These are phyloP conservation scores for Halictus quadricinctus DNA, from an alignment of 2,888 invertebrate genomes.

Conservation along the genomic window DNA sequence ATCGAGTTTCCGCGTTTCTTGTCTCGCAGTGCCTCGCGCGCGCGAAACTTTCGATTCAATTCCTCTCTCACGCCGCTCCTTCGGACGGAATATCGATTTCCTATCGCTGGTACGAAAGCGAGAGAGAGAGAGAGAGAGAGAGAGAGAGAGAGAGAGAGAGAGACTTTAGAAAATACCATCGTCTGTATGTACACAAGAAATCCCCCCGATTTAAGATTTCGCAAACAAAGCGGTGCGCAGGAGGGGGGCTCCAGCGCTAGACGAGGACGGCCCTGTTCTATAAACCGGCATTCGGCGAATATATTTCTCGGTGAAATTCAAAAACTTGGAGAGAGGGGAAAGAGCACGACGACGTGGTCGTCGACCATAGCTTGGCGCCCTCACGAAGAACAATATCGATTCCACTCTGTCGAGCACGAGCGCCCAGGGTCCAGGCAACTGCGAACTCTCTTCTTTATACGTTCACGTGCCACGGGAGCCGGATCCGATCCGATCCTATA, in stretches of 20 bases:
- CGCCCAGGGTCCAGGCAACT: neutral
- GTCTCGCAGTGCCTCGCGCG: slow-evolving; percentile 36
- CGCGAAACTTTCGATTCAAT: slow-evolving; percentile 56
- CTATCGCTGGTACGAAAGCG: slow-evolving; percentile 18
- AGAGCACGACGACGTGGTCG: neutral
- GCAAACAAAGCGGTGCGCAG: neutral
- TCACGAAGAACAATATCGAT: slow-evolving; percentile 48
- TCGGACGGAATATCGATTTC: slow-evolving; percentile 52
- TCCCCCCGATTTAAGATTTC: slow-evolving; percentile 53
- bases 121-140: neutral
- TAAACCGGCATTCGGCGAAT: slow-evolving; percentile 47
- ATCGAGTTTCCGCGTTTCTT: slow-evolving; percentile 59
- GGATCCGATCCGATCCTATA: neutral
- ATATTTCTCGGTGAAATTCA: slow-evolving; percentile 47
- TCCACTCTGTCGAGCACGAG: slow-evolving; percentile 43
- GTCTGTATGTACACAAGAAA: slow-evolving; percentile 48
- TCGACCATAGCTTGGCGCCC: neutral
- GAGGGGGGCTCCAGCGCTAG: neutral
- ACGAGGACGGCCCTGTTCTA: slow-evolving; percentile 5
- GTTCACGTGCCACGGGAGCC: slow-evolving; percentile 20
- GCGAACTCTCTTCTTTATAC: slow-evolving; percentile 35
- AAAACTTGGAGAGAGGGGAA: slow-evolving; percentile 35
- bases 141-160: neutral
- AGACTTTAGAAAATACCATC: slow-evolving; percentile 42
- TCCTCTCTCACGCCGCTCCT: slow-evolving; percentile 4